Conservation (phyloP, 1,140 invertebrate genomes). For the Drosophila kikkawai region DNA sequence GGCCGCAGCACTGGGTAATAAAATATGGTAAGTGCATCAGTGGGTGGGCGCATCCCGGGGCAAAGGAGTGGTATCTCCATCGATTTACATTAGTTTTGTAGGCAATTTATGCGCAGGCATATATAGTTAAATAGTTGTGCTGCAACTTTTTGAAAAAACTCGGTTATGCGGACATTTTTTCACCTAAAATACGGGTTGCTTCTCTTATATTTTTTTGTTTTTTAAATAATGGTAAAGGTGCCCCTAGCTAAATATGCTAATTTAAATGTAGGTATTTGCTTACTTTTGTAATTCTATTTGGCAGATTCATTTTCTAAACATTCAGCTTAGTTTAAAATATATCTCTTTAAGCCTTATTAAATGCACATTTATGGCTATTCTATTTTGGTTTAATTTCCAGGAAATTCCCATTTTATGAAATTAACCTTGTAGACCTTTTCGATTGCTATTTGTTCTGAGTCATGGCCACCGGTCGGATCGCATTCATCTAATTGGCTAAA, state of each 20-base stretch:
- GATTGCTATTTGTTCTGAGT: constrained; percentile 15
- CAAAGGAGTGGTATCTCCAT: constrained; percentile 25
- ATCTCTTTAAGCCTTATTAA: no score
- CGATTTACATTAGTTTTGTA: constrained; percentile 56
- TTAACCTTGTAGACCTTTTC: constrained; percentile 1
- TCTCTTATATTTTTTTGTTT: background rate
- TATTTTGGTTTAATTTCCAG: background rate
- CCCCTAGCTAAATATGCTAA: background rate
- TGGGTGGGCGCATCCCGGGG: constrained; percentile 19
- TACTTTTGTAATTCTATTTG: background rate
- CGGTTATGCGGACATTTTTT: constrained; percentile 22
- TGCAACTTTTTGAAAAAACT: constrained; percentile 37
- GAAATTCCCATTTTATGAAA: background rate
- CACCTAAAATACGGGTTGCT: background rate
- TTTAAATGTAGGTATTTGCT: background rate
- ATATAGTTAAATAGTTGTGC: constrained; percentile 15
- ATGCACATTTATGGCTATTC: background rate
- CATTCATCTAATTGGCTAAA: constrained; percentile 49
- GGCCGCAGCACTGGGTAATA: constrained; percentile 47
- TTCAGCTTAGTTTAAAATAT: no score
- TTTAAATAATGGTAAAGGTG: constrained; percentile 1
- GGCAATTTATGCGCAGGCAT: constrained; percentile 44
- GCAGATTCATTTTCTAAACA: no score
- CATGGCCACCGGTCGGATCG: constrained; percentile 2
- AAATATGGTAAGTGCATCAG: constrained; percentile 51